phyloP scores from a whole-genome alignment of 1,140 invertebrate genomes.

The Harpegnathos saltator region DNA sequence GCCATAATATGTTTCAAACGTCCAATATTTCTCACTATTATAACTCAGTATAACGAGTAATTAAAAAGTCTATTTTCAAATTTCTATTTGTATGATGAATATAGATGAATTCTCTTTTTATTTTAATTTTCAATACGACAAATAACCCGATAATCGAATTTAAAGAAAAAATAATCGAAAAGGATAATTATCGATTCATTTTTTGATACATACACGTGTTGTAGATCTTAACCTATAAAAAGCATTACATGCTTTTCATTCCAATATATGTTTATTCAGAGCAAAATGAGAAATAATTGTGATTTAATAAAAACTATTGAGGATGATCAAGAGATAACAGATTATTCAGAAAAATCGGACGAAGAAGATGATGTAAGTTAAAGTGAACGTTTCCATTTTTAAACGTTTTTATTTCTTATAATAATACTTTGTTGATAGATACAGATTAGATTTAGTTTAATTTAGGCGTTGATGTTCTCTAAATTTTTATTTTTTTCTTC shows the following conservation, averaged over 20 bases:
- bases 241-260: background rate
- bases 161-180: too few relatives aligned
- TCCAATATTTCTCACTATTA: too few relatives aligned
- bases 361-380: slow-evolving; percentile 91
- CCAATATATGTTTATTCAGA: slow-evolving; percentile 5
- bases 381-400: slow-evolving; percentile 45
- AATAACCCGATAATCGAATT: too few relatives aligned
- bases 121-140: too few relatives aligned
- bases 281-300: slow-evolving; percentile 67
- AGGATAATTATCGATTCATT: too few relatives aligned
- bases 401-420: slow-evolving; percentile 34
- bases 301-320: slow-evolving; percentile 91
- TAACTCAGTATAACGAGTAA: too few relatives aligned
- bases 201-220: slow-evolving; percentile 57
- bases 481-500: background rate
- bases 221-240: slow-evolving; percentile 1
- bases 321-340: slow-evolving; percentile 91
- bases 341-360: slow-evolving; percentile 93
- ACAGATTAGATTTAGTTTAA: background rate
- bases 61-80: too few relatives aligned
- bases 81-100: too few relatives aligned
- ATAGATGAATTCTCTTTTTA: too few relatives aligned
- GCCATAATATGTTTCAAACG: too few relatives aligned
- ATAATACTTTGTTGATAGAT: slow-evolving; percentile 23
- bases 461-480: background rate